Evolutionary conservation across 2,888 invertebrate genomes (phyloP).

Genomic region (Eupithecia abbreviata): DNA sequence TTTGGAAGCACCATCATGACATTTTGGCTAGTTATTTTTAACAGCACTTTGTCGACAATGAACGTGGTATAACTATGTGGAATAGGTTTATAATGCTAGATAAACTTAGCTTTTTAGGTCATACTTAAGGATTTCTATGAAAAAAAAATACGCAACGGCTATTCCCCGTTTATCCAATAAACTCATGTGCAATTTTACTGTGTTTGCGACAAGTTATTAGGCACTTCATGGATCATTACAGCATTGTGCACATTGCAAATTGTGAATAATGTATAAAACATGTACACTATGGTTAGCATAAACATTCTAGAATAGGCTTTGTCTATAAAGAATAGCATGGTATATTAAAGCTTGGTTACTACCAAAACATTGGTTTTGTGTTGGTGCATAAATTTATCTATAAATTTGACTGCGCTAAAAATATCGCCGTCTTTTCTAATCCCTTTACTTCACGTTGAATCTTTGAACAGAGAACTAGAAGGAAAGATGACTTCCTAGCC

Average conservation of each 20-base stretch:
- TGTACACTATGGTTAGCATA: neutral
- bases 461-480: neutral
- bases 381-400: neutral
- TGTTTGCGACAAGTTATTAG: constrained; percentile 12
- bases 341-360: neutral
- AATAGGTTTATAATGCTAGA: neutral
- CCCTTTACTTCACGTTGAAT: neutral
- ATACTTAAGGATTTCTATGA: neutral
- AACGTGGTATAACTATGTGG: constrained; percentile 8
- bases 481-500: neutral
- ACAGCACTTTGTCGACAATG: constrained; percentile 19
- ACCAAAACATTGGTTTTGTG: neutral
- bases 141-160: constrained; percentile 1
- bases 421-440: neutral
- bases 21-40: constrained; percentile 19
- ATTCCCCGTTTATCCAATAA: constrained; percentile 4
- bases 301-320: neutral
- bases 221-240: constrained; percentile 26
- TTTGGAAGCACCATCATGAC: neutral
- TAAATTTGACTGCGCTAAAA: neutral
- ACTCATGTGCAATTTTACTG: constrained; percentile 18
- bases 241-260: constrained; percentile 35
- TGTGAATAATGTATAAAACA: constrained; percentile 58
- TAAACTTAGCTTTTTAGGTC: neutral
- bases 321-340: neutral